A percentile compares a stretch with the other conserved stretches of the same genome.
These are phyloP conservation scores for Leptobrachium leishanense DNA, from an alignment of 2,113 vertebrate species.

Conservation along the genomic window DNA sequence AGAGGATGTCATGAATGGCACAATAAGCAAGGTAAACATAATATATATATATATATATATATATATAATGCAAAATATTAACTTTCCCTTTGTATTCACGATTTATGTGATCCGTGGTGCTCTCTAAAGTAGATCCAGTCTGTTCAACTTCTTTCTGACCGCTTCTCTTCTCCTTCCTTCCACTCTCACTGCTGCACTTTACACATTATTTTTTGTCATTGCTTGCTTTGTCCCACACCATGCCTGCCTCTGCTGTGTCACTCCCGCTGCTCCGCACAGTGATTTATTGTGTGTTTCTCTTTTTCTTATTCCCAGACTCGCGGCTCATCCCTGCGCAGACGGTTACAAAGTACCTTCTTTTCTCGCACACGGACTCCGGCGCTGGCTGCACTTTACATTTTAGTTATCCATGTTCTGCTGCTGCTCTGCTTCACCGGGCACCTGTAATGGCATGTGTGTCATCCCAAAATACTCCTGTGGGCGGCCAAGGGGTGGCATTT, in stretches of 20 bases:
- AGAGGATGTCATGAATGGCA: background rate
- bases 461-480: constrained; percentile 1
- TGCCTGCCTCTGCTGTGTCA: too few species aligned
- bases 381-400: constrained; percentile 75
- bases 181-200: background rate
- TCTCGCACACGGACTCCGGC: constrained; percentile 82
- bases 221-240: too few species aligned
- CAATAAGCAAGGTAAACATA: background rate
- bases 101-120: too few species aligned
- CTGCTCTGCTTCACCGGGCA: constrained; percentile 85
- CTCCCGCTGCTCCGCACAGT: background rate
- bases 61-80: too few species aligned
- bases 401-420: constrained; percentile 82
- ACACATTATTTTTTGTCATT: too few species aligned
- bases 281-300: background rate
- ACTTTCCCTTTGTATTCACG: too few species aligned
- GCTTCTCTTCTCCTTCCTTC: background rate
- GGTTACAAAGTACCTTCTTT: constrained; percentile 71
- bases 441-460: constrained; percentile 65
- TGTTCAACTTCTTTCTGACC: too few species aligned
- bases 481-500: background rate
- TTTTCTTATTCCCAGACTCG: constrained; percentile 62
- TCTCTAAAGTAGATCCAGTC: too few species aligned
- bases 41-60: too few species aligned
- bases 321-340: constrained; percentile 67